Evolutionary conservation across 1,140 invertebrate species (phyloP).

Genomic region (Alviniconcha marisindica): DNA sequence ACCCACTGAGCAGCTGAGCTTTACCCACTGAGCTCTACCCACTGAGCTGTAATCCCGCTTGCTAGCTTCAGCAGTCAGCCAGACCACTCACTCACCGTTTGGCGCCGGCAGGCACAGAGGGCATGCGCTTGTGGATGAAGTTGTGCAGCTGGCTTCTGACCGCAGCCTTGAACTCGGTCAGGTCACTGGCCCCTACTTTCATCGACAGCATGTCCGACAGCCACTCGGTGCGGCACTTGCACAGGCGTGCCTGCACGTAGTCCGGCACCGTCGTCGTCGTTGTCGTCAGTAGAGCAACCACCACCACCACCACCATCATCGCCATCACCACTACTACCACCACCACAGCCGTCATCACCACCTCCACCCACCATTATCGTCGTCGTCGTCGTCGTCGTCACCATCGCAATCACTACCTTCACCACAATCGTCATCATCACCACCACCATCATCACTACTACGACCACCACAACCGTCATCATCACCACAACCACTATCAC

Average conservation of each 20-base stretch:
- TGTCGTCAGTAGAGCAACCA: background rate
- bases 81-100: background rate
- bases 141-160: constrained; percentile 8
- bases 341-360: background rate
- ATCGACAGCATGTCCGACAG: background rate
- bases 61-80: no score
- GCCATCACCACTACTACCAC: background rate
- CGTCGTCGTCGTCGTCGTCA: background rate
- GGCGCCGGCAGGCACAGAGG: background rate
- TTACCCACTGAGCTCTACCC: no score
- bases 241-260: background rate
- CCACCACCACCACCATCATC: background rate
- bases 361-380: background rate
- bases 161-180: background rate
- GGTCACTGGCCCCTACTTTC: background rate
- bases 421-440: background rate
- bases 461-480: background rate
- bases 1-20: no score
- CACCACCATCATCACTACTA: background rate
- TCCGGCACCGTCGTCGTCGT: background rate
- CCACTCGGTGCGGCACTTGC: background rate
- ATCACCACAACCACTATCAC: no score
- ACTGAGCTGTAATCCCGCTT: no score
- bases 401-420: background rate
- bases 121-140: background rate